phyloP scores from a whole-genome alignment of 2,888 invertebrate genomes.

The Steinernema scapterisci region DNA sequence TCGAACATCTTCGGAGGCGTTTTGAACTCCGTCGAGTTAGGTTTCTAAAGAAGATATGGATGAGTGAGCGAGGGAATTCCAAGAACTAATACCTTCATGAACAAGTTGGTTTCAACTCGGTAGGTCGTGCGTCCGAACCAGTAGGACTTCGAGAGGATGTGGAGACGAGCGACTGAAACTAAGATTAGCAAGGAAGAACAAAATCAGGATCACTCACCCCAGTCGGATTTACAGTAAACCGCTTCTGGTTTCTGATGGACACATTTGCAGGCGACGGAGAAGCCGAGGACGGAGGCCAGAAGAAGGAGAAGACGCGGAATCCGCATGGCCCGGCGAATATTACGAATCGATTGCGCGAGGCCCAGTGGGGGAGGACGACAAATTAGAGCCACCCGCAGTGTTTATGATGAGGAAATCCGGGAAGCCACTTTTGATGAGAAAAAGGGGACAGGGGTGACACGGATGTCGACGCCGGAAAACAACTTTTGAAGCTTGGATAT shows the following conservation, averaged over 20 bases:
- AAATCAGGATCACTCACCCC: neutral
- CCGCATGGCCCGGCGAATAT: neutral
- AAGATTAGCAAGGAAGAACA: neutral
- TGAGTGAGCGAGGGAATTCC: too few species aligned
- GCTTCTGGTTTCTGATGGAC: neutral
- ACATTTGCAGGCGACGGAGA: conserved; percentile 20
- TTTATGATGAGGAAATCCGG: neutral
- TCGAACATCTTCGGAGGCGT: neutral
- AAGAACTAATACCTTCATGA: neutral
- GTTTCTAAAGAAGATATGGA: neutral
- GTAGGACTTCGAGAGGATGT: conserved; percentile 6
- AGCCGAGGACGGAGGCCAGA: neutral
- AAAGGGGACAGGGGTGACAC: too few species aligned
- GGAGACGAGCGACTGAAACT: conserved; percentile 8
- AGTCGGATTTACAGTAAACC: neutral
- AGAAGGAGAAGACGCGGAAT: neutral
- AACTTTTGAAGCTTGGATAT: too few species aligned
- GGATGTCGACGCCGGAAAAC: too few species aligned
- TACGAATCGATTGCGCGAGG: neutral
- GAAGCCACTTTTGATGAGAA: too few species aligned
- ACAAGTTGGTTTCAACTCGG: neutral
- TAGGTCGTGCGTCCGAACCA: conserved; percentile 5
- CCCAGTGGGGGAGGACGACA: neutral
- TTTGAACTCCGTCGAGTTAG: neutral
- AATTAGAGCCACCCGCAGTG: conserved; percentile 11